Conservation (phyloP, 2,888 invertebrate species). For the Metellina segmentata region DNA sequence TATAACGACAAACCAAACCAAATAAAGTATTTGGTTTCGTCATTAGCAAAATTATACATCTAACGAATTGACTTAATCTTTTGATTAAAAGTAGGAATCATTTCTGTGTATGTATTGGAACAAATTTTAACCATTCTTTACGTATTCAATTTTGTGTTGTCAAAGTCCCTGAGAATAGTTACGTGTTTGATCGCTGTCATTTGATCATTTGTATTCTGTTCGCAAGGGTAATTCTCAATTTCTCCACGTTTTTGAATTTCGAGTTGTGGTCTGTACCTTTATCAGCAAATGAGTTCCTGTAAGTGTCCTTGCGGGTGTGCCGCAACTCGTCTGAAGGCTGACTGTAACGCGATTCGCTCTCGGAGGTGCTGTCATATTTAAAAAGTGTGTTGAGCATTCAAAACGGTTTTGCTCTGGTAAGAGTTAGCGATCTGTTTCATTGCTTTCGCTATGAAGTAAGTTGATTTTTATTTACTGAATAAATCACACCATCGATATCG, state of each 20-base stretch:
- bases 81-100: too few species aligned
- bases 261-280: constrained; percentile 3
- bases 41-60: too few species aligned
- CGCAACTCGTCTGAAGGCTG: constrained; percentile 31
- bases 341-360: constrained; percentile 29
- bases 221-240: constrained; percentile 30
- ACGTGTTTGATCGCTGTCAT: too few species aligned
- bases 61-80: too few species aligned
- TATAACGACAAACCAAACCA: too few species aligned
- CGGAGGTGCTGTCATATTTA: constrained; percentile 24
- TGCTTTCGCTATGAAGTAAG: constrained; percentile 56
- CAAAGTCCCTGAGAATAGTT: too few species aligned
- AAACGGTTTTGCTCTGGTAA: constrained; percentile 8
- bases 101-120: too few species aligned
- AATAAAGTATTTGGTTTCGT: too few species aligned
- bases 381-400: constrained; percentile 52
- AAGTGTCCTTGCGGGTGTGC: constrained; percentile 36
- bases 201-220: constrained; percentile 20
- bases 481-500: neutral
- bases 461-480: neutral
- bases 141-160: too few species aligned
- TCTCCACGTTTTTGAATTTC: constrained; percentile 8
- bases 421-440: neutral
- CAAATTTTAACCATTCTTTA: too few species aligned
- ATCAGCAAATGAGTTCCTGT: constrained; percentile 28